A percentile compares a stretch with the other conserved stretches of the same genome.
Evolutionary conservation across 2,113 vertebrate genomes (phyloP).

Genomic region (Bubo blakistoni): DNA sequence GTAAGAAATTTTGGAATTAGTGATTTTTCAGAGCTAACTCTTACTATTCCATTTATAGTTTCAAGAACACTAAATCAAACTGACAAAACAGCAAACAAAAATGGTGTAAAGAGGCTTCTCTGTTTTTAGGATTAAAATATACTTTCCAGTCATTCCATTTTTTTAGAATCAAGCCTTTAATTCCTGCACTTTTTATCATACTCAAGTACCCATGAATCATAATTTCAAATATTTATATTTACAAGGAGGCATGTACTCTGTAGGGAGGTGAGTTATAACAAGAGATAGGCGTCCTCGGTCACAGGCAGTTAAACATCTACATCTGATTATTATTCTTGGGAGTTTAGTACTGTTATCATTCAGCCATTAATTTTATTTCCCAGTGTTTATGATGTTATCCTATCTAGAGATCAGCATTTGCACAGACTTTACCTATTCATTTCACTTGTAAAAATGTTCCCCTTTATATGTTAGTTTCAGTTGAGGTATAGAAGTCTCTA

Average conservation of each 20-base stretch:
- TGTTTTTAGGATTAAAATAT: not conserved
- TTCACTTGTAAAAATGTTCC: not conserved
- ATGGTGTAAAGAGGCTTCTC: not conserved
- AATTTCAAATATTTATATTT: constrained; percentile 45
- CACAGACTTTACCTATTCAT: not conserved
- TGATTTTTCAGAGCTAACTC: not conserved
- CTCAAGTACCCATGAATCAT: not conserved
- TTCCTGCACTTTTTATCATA: constrained; percentile 4
- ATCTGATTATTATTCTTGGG: constrained; percentile 36
- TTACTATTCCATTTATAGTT: not conserved
- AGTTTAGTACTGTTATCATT: constrained; percentile 5
- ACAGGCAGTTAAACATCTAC: constrained; percentile 14
- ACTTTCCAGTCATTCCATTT: not conserved
- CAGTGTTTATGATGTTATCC: constrained; percentile 28
- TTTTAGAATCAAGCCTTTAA: not conserved
- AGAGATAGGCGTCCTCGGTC: constrained; percentile 18
- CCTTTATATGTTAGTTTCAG: not conserved
- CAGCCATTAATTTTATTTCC: constrained; percentile 50
- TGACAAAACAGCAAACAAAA: not conserved
- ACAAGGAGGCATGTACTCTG: not conserved
- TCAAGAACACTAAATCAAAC: not conserved
- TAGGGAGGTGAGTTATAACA: constrained; percentile 1
- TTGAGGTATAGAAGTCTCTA: not conserved
- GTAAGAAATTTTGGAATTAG: not conserved
- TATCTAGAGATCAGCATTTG: constrained; percentile 20